These are phyloP conservation scores for Biston stratarius DNA, from an alignment of 2,888 invertebrate genomes.

Conservation along the genomic window DNA sequence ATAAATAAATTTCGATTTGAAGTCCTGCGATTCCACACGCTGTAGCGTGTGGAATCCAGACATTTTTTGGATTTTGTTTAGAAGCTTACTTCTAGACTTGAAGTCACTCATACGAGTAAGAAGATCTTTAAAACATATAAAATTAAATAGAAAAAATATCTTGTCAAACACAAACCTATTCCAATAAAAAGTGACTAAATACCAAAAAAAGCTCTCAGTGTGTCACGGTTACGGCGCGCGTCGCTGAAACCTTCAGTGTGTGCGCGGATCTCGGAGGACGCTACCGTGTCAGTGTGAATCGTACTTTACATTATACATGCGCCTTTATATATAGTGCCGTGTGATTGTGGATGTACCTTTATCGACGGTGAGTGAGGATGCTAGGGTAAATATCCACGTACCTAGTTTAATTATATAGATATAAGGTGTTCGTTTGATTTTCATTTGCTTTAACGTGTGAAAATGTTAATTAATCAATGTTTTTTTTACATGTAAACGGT, in stretches of 20 bases:
- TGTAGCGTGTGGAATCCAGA: no score
- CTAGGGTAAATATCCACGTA: constrained; percentile 10
- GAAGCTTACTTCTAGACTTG: no score
- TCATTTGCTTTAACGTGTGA: constrained; percentile 6
- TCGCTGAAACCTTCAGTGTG: constrained; percentile 56
- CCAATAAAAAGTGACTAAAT: constrained; percentile 1
- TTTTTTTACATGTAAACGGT: neutral
- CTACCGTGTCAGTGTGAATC: constrained; percentile 22
- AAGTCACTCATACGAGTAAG: no score
- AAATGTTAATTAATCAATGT: neutral
- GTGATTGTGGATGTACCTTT: constrained; percentile 42
- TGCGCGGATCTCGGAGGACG: constrained; percentile 44
- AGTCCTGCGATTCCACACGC: no score
- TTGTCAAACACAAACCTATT: no score
- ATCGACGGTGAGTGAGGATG: constrained; percentile 32
- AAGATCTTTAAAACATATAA: no score
- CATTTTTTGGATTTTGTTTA: no score
- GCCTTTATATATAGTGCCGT: constrained; percentile 28
- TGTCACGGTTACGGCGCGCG: constrained; percentile 30
- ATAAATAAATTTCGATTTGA: no score
- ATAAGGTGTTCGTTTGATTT: neutral
- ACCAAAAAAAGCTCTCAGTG: constrained; percentile 35
- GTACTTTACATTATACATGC: constrained; percentile 33
- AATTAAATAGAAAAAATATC: no score
- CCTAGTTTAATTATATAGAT: neutral